These are phyloP conservation scores for Endomychus coccineus DNA, from an alignment of 2,888 invertebrate genomes.

Conservation along the genomic window DNA sequence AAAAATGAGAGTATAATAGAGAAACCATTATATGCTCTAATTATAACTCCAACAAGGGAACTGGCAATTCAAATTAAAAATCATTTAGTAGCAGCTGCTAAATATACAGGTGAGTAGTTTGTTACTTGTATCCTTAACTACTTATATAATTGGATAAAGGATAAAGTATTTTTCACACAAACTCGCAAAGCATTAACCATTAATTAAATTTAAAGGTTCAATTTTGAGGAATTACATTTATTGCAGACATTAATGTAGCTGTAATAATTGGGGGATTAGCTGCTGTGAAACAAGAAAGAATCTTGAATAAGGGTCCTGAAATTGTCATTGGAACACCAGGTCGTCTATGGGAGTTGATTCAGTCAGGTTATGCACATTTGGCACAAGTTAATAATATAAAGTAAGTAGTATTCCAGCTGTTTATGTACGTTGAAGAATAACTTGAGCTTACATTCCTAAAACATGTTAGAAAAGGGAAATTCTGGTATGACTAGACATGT, in stretches of 20 bases:
- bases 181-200: no score
- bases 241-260: conserved; percentile 57
- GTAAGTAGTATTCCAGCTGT: conserved; percentile 46
- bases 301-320: conserved; percentile 77
- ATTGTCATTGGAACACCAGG: conserved; percentile 97
- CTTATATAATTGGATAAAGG: no score
- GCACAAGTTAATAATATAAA: conserved; percentile 62
- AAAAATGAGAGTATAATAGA: no score
- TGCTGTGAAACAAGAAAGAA: conserved; percentile 84
- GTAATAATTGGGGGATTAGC: conserved; percentile 93
- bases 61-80: conserved; percentile 89
- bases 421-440: no score
- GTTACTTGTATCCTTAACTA: no score
- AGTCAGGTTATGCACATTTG: conserved; percentile 69
- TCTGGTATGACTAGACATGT: no score
- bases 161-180: no score
- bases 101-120: conserved; percentile 62
- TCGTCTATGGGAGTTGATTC: conserved; percentile 87
- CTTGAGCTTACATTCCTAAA: no score
- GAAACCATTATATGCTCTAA: conserved; percentile 67
- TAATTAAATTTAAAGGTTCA: background rate
- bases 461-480: no score
- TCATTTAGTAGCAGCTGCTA: conserved; percentile 72
- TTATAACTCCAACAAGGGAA: conserved; percentile 94
- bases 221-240: conserved; percentile 5